These are phyloP conservation scores for Sciurus niger DNA, from an alignment of 2,113 vertebrate genomes.

Conservation along the genomic window DNA sequence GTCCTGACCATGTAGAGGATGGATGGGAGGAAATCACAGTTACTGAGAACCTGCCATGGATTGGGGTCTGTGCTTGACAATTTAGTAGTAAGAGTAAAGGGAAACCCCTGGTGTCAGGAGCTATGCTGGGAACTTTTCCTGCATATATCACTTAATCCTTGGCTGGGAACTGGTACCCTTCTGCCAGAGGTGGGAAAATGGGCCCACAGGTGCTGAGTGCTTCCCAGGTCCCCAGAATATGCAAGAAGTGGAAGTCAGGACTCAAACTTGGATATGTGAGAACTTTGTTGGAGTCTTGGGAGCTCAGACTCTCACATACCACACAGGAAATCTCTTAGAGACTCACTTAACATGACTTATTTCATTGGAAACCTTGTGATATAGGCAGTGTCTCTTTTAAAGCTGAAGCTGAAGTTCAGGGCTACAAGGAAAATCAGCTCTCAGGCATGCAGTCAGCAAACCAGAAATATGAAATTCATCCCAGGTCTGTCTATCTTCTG, in stretches of 20 bases:
- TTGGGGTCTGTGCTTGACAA: background rate
- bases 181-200: background rate
- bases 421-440: background rate
- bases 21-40: background rate
- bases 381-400: background rate
- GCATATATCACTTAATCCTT: background rate
- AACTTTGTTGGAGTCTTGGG: background rate
- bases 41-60: accelerated
- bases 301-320: background rate
- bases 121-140: accelerated
- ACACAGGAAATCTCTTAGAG: background rate
- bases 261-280: background rate
- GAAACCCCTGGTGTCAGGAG: accelerated
- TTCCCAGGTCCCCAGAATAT: background rate
- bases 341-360: background rate
- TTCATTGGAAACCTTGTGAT: background rate
- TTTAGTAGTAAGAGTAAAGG: background rate
- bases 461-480: background rate
- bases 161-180: background rate
- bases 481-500: background rate
- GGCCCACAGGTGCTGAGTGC: too few relatives aligned
- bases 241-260: background rate
- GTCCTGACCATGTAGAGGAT: background rate
- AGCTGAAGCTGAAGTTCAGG: background rate
- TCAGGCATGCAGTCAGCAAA: background rate